A percentile compares a stretch with the other conserved stretches of the same genome.
Evolutionary conservation across 1,140 invertebrate genomes (phyloP).

Genomic region (Drosophila ficusphila): DNA sequence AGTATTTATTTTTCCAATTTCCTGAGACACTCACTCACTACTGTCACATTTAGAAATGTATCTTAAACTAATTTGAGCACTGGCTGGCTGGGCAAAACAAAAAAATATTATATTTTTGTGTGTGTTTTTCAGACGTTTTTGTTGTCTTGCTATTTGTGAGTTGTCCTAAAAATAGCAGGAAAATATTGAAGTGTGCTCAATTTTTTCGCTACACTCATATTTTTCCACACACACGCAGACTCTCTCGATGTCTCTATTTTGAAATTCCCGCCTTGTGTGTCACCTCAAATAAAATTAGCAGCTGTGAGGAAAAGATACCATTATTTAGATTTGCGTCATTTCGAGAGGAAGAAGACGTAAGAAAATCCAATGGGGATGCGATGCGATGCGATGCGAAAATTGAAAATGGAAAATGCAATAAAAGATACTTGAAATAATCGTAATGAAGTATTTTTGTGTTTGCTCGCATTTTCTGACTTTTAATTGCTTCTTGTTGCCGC

Average conservation of each 20-base stretch:
- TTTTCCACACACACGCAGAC: slow-evolving; percentile 33
- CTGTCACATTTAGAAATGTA: slow-evolving; percentile 80
- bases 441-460: slow-evolving; percentile 48
- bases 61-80: slow-evolving; percentile 79
- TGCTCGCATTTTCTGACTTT: slow-evolving; percentile 66
- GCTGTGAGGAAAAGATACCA: slow-evolving; percentile 67
- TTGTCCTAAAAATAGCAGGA: slow-evolving; percentile 60
- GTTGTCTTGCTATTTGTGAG: slow-evolving; percentile 25
- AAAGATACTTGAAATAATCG: slow-evolving; percentile 47
- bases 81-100: slow-evolving; percentile 62
- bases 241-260: slow-evolving; percentile 33
- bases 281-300: slow-evolving; percentile 82
- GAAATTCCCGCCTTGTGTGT: slow-evolving; percentile 78
- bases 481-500: slow-evolving; percentile 60
- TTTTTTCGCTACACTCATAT: slow-evolving; percentile 62
- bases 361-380: not conserved
- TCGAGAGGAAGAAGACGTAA: slow-evolving; percentile 24
- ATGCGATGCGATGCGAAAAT: no score
- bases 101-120: slow-evolving; percentile 52
- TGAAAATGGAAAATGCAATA: slow-evolving; percentile 42
- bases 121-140: slow-evolving; percentile 42
- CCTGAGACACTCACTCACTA: slow-evolving; percentile 66
- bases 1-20: slow-evolving; percentile 63
- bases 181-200: slow-evolving; percentile 73
- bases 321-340: slow-evolving; percentile 79